These are phyloP conservation scores for Danio choprae DNA, from an alignment of 2,797 vertebrate genomes.

Conservation along the genomic window DNA sequence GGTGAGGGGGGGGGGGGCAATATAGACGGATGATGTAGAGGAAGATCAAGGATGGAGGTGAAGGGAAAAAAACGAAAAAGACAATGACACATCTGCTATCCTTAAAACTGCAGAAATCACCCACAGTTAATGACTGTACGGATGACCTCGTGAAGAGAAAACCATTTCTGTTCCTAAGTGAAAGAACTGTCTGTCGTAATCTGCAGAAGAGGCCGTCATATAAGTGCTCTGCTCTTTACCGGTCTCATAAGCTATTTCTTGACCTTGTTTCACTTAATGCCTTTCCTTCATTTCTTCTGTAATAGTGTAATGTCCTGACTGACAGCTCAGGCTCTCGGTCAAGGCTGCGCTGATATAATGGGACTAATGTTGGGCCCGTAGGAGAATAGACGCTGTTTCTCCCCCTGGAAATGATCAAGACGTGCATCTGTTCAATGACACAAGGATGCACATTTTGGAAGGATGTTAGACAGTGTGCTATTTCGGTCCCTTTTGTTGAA, in stretches of 20 bases:
- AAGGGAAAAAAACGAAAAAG: not conserved
- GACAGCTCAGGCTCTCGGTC: slow-evolving; percentile 22
- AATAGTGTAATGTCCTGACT: slow-evolving; percentile 39
- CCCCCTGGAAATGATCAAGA: not conserved
- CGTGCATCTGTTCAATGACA: slow-evolving; percentile 3
- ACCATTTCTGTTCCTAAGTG: slow-evolving; percentile 28
- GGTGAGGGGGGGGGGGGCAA: no score
- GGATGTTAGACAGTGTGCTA: slow-evolving; percentile 12
- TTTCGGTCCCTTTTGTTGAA: slow-evolving; percentile 14
- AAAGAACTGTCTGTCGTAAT: slow-evolving; percentile 39
- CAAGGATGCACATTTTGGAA: slow-evolving; percentile 15
- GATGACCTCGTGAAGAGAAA: slow-evolving; percentile 17
- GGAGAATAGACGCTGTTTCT: slow-evolving; percentile 1
- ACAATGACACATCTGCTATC: slow-evolving; percentile 37
- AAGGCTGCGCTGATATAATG: slow-evolving; percentile 41
- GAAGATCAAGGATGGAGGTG: slow-evolving; percentile 18
- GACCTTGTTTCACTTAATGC: slow-evolving; percentile 35
- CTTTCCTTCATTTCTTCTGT: slow-evolving; percentile 24
- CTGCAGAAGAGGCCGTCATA: slow-evolving; percentile 5
- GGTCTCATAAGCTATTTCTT: slow-evolving; percentile 22
- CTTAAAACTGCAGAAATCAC: slow-evolving; percentile 62
- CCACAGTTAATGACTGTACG: slow-evolving; percentile 46
- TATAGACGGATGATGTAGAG: not conserved
- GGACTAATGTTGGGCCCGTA: slow-evolving; percentile 18
- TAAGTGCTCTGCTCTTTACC: slow-evolving; percentile 26